A percentile compares a stretch with the other conserved stretches of the same genome.
Conservation (phyloP, 1,140 invertebrate species). For the Philotrypesis tridentata region DNA sequence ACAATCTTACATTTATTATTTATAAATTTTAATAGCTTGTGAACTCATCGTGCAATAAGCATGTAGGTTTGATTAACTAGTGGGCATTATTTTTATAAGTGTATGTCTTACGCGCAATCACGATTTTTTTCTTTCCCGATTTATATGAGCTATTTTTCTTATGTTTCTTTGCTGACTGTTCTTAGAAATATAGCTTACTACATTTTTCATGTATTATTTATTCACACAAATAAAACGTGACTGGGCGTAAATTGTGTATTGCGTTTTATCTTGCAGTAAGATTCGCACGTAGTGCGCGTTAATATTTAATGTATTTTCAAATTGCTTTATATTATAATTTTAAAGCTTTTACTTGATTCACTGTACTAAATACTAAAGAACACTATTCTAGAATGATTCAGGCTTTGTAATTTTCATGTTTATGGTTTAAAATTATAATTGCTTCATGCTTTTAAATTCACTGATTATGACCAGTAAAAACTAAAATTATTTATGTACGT, state of each 20-base stretch:
- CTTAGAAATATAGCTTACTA: not conserved
- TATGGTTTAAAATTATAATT: not conserved
- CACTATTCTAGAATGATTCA: not conserved
- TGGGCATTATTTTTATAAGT: not conserved
- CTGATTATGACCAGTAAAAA: not conserved
- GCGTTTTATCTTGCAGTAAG: not conserved
- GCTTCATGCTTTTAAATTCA: not conserved
- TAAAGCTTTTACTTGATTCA: not conserved
- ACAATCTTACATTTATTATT: not conserved
- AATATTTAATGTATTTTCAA: slow-evolving; percentile 7
- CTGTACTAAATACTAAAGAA: not conserved
- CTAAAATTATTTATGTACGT: not conserved
- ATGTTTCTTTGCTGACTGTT: not conserved
- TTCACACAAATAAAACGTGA: not conserved
- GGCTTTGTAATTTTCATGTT: not conserved
- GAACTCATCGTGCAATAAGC: slow-evolving; percentile 31
- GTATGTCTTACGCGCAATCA: slow-evolving; percentile 17
- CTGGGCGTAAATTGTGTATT: slow-evolving; percentile 4
- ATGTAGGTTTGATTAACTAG: slow-evolving; percentile 36
- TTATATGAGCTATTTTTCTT: not conserved
- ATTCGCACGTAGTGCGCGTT: slow-evolving; percentile 25
- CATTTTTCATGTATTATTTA: not conserved
- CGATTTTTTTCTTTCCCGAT: not conserved
- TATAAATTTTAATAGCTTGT: not conserved
- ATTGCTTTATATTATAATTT: too few relatives aligned